Base-by-base conservation (phyloP, 2,113 vertebrate species). In the Cettia cetti region DNA sequence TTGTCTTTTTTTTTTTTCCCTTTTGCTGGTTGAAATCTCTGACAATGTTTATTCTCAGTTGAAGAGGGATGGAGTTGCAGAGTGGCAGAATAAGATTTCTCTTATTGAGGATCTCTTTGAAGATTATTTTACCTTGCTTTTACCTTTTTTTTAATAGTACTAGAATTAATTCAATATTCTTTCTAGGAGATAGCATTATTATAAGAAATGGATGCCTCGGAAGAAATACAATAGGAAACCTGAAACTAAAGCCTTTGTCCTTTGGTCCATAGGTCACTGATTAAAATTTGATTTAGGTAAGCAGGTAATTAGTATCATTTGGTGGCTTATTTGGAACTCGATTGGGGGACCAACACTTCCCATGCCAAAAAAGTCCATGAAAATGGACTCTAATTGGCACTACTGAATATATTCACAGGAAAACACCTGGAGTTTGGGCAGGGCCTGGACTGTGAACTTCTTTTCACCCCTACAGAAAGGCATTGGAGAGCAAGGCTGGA, bases 281-380 rank as follows among this genome's bases (percentile, higher is more conserved):
- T 94, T 96, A 95, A 96, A 97, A 97, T 95, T 87, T 94, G 74
- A 95, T 95, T 96, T 85, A 91, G 93, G 92, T 86, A 95, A 96
- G 95, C 63, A 94, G 80, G 90, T 97, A 96, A 96, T 97, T 97
- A 90, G 89, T 95, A 95, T 92, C 82, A 79, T 94, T 95, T 79
- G 60, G 49, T 95, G 90, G 66, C 90, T 90, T 97, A 89, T 93
- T 89, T 95, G 95, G 88, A 91, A 91, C 93, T 89, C 91, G 92
- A 89, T 28, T 95, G 37, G 49, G 82, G 40, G 66, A 61, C 45
- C 31, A 60, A 53, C 60, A 60, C 28, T 74, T 92, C 50, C 69
- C 2, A 8, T 61, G 39, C 33, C 77, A 82, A 63, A 79, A 85
- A 82, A 68, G 21, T 49, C 86, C 16, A 70, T 40, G 64, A 53